Conservation (phyloP, 2,113 vertebrate genomes). For the Pelecanoides urinatrix region DNA sequence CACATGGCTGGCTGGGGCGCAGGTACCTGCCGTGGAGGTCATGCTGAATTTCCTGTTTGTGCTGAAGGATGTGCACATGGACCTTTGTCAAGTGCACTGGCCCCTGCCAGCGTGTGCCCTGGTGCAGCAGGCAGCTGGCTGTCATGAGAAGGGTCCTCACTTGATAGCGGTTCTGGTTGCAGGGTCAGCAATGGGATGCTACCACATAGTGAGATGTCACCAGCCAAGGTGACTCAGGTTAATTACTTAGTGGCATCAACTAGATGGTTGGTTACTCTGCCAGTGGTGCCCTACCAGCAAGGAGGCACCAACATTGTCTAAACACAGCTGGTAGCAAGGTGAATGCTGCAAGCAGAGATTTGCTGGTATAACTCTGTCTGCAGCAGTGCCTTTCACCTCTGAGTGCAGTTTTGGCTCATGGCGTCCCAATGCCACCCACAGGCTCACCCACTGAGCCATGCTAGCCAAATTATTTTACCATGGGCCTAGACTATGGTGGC, state of each 20-base stretch:
- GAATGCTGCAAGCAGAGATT: neutral
- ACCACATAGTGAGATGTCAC: accelerated
- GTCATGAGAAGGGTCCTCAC: neutral
- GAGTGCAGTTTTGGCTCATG: accelerated
- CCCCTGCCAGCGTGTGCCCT: neutral
- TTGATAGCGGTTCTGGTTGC: neutral
- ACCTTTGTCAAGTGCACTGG: neutral
- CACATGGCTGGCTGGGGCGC: accelerated
- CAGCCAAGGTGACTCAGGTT: neutral
- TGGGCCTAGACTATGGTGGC: no score
- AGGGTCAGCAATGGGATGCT: neutral
- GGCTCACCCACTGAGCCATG: neutral
- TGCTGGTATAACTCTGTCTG: neutral
- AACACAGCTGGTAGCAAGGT: neutral
- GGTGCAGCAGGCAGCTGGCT: neutral
- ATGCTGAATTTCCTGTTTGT: neutral
- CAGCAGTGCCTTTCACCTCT: neutral
- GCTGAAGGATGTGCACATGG: neutral
- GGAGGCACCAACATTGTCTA: neutral
- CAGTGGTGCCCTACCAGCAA: neutral
- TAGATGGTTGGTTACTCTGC: neutral
- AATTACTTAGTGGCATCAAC: neutral
- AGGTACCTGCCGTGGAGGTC: accelerated
- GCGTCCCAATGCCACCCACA: neutral
- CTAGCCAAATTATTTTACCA: no score